Evolutionary conservation across 1,140 invertebrate species (phyloP).

Genomic region (Chionoecetes opilio): DNA sequence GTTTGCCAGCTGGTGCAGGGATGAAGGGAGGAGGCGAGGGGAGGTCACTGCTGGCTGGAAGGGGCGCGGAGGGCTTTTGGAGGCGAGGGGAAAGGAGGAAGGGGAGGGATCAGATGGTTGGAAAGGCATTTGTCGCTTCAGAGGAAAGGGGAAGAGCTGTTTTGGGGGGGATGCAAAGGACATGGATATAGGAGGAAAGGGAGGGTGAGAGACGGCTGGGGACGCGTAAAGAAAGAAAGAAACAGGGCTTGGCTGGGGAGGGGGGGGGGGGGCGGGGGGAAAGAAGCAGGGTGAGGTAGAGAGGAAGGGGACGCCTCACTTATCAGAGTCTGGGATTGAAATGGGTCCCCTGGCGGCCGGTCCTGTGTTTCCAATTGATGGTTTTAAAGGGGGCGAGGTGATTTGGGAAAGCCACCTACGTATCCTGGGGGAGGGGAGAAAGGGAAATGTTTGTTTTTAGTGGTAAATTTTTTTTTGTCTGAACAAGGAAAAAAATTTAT

Average conservation of each 20-base stretch:
- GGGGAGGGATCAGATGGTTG: background rate
- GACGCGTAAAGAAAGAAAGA: background rate
- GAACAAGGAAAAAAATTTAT: no score
- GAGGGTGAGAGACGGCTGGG: background rate
- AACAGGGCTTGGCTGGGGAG: background rate
- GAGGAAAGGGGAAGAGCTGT: background rate
- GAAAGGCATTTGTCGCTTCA: background rate
- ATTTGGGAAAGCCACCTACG: background rate
- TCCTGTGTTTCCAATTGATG: background rate
- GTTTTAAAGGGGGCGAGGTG: background rate
- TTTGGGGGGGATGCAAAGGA: background rate
- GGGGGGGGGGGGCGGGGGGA: background rate
- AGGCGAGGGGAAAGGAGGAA: no score
- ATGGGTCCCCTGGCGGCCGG: background rate
- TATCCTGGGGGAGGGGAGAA: no score
- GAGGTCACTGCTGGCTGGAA: background rate
- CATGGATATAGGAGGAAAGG: background rate
- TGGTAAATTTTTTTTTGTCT: no score
- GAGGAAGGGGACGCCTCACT: background rate
- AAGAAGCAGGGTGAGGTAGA: background rate
- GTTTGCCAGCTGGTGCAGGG: background rate
- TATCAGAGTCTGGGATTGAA: background rate
- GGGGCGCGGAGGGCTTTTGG: background rate
- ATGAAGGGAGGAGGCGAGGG: background rate
- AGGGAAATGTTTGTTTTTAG: background rate